Conservation (phyloP, 2,797 vertebrate species). For the Pelodytes ibericus region DNA sequence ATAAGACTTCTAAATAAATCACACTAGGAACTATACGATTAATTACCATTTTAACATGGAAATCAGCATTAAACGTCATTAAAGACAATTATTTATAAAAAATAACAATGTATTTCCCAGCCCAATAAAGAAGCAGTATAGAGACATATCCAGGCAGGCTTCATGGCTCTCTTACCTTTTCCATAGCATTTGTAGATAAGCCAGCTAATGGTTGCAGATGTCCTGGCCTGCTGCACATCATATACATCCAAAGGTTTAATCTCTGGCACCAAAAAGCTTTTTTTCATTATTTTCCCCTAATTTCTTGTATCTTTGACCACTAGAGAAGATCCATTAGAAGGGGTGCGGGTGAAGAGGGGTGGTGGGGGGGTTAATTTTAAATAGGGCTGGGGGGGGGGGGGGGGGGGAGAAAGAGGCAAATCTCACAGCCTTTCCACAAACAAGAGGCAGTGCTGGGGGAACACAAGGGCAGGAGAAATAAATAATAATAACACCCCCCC, state of each 20-base stretch:
- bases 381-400: background rate
- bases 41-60: no score
- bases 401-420: background rate
- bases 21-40: no score
- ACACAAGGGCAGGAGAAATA: background rate
- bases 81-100: background rate
- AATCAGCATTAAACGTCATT: no score
- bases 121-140: no score
- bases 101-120: no score
- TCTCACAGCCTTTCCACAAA: slow-evolving; percentile 18
- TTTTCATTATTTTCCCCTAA: slow-evolving; percentile 68
- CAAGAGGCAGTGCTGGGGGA: slow-evolving; percentile 7
- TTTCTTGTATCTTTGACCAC: slow-evolving; percentile 13
- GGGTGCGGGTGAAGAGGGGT: background rate
- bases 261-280: slow-evolving; percentile 88
- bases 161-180: slow-evolving; percentile 75
- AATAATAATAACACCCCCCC: slow-evolving; percentile 1
- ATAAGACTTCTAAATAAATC: background rate
- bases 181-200: slow-evolving; percentile 86
- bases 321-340: slow-evolving; percentile 45
- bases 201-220: slow-evolving; percentile 90
- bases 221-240: slow-evolving; percentile 84
- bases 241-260: slow-evolving; percentile 89
- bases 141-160: no score
- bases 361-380: background rate